Evolutionary conservation across 1,140 invertebrate species (phyloP).

Genomic region (Drosophila ercepeae): DNA sequence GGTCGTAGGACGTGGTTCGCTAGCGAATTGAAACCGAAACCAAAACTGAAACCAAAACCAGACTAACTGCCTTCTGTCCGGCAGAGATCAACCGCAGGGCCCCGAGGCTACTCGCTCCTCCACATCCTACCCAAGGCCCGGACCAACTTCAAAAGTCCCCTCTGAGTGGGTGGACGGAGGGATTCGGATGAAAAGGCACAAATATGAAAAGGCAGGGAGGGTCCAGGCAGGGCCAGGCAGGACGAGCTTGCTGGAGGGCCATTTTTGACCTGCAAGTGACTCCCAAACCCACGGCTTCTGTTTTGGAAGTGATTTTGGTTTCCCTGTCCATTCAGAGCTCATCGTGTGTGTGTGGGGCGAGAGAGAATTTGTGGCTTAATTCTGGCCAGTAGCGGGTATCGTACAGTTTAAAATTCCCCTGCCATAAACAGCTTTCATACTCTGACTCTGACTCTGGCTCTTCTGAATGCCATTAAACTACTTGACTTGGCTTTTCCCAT

Average conservation of each 20-base stretch:
- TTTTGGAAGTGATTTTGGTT: too few species aligned
- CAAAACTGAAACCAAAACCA: constrained; percentile 1
- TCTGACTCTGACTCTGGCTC: background rate
- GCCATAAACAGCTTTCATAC: background rate
- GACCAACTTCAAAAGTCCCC: constrained; percentile 66
- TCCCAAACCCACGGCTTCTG: background rate
- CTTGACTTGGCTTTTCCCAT: too few species aligned
- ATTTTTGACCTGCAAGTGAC: constrained; percentile 62
- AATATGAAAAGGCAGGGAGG: background rate
- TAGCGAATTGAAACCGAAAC: constrained; percentile 32
- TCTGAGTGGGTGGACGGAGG: background rate
- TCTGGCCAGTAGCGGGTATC: background rate
- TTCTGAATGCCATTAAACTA: too few species aligned
- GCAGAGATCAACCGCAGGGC: constrained; percentile 15
- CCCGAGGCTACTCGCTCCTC: constrained; percentile 2
- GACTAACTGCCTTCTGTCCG: background rate
- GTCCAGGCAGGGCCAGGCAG: background rate
- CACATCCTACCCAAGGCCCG: too few species aligned
- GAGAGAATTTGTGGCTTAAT: background rate
- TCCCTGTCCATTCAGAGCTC: too few species aligned
- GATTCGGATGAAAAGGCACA: too few species aligned
- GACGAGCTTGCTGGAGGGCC: constrained; percentile 12
- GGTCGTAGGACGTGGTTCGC: too few species aligned
- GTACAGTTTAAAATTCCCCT: background rate
- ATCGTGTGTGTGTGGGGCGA: too few species aligned